A percentile compares a stretch with the other conserved stretches of the same genome.
These are phyloP conservation scores for Cactoblastis cactorum DNA, from an alignment of 2,888 invertebrate genomes.

Conservation along the genomic window DNA sequence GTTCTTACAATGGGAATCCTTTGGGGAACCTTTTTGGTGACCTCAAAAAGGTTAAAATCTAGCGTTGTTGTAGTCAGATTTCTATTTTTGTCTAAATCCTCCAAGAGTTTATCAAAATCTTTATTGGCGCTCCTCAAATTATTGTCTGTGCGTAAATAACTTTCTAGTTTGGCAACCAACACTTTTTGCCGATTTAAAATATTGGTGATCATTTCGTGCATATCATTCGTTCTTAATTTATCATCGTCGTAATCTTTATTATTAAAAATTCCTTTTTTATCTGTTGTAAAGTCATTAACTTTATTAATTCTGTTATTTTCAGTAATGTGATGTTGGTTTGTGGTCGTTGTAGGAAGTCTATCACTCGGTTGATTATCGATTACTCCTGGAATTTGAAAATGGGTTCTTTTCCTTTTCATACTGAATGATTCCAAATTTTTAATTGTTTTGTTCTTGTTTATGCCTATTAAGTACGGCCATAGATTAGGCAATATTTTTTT, in stretches of 20 bases:
- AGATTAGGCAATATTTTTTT: neutral
- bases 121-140: neutral
- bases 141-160: slow-evolving; percentile 16
- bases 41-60: neutral
- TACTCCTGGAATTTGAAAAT: slow-evolving; percentile 25
- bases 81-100: slow-evolving; percentile 11
- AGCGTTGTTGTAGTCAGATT: slow-evolving; percentile 10
- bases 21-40: neutral
- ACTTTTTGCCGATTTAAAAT: slow-evolving; percentile 23
- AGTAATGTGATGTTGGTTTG: neutral
- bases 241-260: neutral
- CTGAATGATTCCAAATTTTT: slow-evolving; percentile 30
- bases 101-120: slow-evolving; percentile 28
- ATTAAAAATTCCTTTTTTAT: neutral
- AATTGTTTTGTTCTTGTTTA: slow-evolving; percentile 21
- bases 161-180: slow-evolving; percentile 26
- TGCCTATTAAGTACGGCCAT: neutral
- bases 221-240: neutral
- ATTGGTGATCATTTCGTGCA: neutral
- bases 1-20: slow-evolving; percentile 29
- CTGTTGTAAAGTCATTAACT: neutral
- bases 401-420: slow-evolving; percentile 30
- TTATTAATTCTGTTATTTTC: neutral
- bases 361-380: neutral
- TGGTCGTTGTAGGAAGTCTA: neutral